These are phyloP conservation scores for Archaeoteleia sp. DNA, from an alignment of 2,888 invertebrate genomes.

Conservation along the genomic window DNA sequence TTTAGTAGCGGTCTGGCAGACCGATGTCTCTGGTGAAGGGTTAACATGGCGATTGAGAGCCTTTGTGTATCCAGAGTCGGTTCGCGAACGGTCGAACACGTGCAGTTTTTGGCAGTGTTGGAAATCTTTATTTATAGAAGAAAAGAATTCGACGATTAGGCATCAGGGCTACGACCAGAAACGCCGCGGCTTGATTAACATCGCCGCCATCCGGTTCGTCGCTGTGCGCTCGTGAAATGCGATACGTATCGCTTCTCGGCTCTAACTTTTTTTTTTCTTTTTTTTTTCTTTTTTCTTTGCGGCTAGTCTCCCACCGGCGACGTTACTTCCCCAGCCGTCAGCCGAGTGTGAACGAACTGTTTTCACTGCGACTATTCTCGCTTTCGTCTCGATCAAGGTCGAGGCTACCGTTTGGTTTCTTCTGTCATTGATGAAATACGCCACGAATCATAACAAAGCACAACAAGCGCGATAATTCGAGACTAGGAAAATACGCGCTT, in stretches of 20 bases:
- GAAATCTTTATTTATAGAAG: slow-evolving; percentile 11
- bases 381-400: slow-evolving; percentile 39
- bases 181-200: slow-evolving; percentile 11
- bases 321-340: background rate
- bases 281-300: background rate
- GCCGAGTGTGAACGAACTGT: slow-evolving; percentile 14
- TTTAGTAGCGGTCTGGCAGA: too few relatives aligned
- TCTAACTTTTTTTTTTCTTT: background rate
- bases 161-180: slow-evolving; percentile 29
- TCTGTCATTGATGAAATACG: slow-evolving; percentile 27
- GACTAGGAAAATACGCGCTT: too few relatives aligned
- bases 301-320: background rate
- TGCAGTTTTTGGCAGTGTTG: slow-evolving; percentile 26
- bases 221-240: slow-evolving; percentile 12
- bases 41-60: too few relatives aligned
- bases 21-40: too few relatives aligned
- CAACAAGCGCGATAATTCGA: background rate
- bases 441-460: background rate
- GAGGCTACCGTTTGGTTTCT: slow-evolving; percentile 36
- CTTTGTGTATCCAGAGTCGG: too few relatives aligned
- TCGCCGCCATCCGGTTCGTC: slow-evolving; percentile 1
- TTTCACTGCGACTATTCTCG: slow-evolving; percentile 19
- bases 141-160: slow-evolving; percentile 22
- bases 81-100: slow-evolving; percentile 30
- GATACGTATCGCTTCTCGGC: slow-evolving; percentile 1